Evolutionary conservation across 2,888 invertebrate genomes (phyloP), one percentile per base, ranked within the genome.

Genomic region (Caenorhabditis angaria): DNA sequence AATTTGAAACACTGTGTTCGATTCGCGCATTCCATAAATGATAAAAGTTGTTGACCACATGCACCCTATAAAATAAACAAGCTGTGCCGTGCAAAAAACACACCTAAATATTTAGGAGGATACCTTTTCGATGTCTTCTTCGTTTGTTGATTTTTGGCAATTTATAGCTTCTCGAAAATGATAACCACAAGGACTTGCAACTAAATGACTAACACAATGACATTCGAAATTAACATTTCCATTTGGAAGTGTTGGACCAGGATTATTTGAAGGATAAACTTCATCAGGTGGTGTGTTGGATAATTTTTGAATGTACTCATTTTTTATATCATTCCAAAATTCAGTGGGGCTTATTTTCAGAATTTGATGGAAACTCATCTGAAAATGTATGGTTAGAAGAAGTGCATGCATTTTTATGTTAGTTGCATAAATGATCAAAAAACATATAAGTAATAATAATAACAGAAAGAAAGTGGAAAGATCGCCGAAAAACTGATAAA

Each of bases 221-320:
- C 86, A 86, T 63, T 86, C 85, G 58, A 85, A 86, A 61, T 86
- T 86, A n/a, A 85, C 74, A 27, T 75, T 58, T 6, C 86, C 86
- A 56, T 86, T 85, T 10, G 82, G 71, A 22, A 81, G 83, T 18
- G 76, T 77, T 0, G 86, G 83, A 24, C 86, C 86, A 18, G 86
- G 86, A 65, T 86, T 86, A 58, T 78, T 76, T 18, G 77, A 77
- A 14, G 83, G 83, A 51, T 79, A 82, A 10, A 86, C 66, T 14
- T 86, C 82, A n/a, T 71, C 74, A 5, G 71, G 75, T 18, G 22
- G 60, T n/a, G 48, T 61, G 24, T 24, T 53, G 54, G 29, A 47
- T 18, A 63, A n/a, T n/a, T 63, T 20, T 3, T 14, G 22, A 10
- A 59, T 25, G 58, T 73, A 72, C 4, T 55, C 50, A 27, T 61